Conservation (phyloP, 2,797 vertebrate genomes). For the Aulostomus chinensis region DNA sequence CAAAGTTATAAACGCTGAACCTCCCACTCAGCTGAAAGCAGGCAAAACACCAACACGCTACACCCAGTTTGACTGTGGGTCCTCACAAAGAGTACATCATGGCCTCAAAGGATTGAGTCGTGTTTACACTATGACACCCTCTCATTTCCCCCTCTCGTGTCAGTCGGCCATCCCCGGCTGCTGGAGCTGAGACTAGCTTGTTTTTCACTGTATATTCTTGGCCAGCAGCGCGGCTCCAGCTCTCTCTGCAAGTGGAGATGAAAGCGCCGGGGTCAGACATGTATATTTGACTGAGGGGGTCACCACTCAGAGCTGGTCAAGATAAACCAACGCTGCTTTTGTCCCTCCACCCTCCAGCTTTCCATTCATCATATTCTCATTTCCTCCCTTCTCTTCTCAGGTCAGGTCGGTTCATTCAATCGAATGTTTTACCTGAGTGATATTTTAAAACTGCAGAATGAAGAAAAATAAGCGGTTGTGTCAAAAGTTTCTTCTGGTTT, state of each 20-base stretch:
- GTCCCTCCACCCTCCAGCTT: slow-evolving; percentile 14
- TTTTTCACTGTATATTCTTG: slow-evolving; percentile 52
- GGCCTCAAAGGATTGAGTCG: slow-evolving; percentile 48
- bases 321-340: slow-evolving; percentile 62
- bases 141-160: slow-evolving; percentile 41
- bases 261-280: slow-evolving; percentile 57
- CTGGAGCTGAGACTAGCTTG: slow-evolving; percentile 44
- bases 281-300: slow-evolving; percentile 59
- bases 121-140: slow-evolving; percentile 65
- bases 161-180: slow-evolving; percentile 23
- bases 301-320: slow-evolving; percentile 60
- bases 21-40: background rate
- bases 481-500: too few species aligned
- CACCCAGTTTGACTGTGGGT: slow-evolving; percentile 10
- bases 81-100: slow-evolving; percentile 28
- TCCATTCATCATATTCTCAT: slow-evolving; percentile 26
- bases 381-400: slow-evolving; percentile 8
- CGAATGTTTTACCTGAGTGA: background rate
- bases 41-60: background rate
- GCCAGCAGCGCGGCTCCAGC: slow-evolving; percentile 32
- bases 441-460: too few species aligned
- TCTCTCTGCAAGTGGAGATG: slow-evolving; percentile 39
- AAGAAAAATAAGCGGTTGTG: too few species aligned
- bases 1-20: too few species aligned
- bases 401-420: slow-evolving; percentile 17